Evolutionary conservation across 2,888 invertebrate genomes (phyloP).

Genomic region (Ophonus ardosiacus): DNA sequence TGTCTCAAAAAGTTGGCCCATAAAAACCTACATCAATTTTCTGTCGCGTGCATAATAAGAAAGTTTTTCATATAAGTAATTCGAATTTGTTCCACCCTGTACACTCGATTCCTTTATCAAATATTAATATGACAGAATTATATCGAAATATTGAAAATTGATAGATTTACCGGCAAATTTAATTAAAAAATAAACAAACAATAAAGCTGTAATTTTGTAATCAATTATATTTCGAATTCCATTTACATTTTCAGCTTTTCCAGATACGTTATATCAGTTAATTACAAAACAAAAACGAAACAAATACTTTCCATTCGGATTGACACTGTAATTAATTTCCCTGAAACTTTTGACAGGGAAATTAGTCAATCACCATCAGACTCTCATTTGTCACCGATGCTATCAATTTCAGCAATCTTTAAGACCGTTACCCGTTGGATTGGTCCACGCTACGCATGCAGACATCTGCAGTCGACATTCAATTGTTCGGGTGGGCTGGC

Average conservation of each 20-base stretch:
- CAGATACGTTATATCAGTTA: background rate
- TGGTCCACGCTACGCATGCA: background rate
- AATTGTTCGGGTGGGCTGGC: constrained; percentile 17
- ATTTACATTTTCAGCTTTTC: background rate
- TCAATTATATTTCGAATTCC: background rate
- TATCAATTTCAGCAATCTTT: constrained; percentile 19
- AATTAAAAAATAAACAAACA: background rate
- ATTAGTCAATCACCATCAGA: constrained; percentile 23
- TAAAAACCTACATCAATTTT: no score
- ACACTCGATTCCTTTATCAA: no score
- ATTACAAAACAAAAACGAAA: constrained; percentile 1
- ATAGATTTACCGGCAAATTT: background rate
- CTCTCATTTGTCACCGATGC: constrained; percentile 12
- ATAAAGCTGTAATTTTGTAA: background rate
- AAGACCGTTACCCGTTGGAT: constrained; percentile 14
- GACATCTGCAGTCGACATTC: constrained; percentile 31
- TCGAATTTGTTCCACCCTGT: no score
- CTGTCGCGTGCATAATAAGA: no score
- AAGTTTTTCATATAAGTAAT: no score
- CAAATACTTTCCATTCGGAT: background rate
- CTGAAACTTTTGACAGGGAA: constrained; percentile 6
- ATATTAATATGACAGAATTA: no score
- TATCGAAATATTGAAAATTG: no score
- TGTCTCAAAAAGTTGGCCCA: no score
- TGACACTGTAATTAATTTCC: constrained; percentile 7